Percentiles rank a stretch among this genome's conserved stretches.
Evolutionary conservation across 2,888 invertebrate genomes (phyloP).

Genomic region (Apamea sordens): DNA sequence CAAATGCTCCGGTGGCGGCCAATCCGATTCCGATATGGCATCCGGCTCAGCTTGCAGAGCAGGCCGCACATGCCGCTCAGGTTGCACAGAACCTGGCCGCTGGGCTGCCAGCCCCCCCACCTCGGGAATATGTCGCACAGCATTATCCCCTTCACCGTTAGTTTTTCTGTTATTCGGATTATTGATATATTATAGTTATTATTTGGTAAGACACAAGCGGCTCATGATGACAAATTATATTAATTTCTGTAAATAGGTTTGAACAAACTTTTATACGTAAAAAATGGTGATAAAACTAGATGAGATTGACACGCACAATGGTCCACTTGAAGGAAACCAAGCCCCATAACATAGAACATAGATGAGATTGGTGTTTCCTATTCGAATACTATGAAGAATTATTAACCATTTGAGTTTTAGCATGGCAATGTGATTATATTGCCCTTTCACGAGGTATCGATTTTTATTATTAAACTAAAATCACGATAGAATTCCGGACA

Average conservation of each 20-base stretch:
- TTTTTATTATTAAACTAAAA: neutral
- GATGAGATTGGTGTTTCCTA: neutral
- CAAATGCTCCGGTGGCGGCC: conserved; percentile 10
- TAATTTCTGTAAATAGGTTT: neutral
- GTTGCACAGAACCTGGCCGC: conserved; percentile 4
- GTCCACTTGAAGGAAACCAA: no score
- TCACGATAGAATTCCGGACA: neutral
- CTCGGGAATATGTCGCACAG: conserved; percentile 3
- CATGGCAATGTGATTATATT: neutral
- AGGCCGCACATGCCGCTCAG: conserved; percentile 14
- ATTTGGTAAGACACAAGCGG: neutral
- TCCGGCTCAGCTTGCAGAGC: conserved; percentile 28
- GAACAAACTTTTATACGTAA: neutral
- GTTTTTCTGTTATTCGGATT: conserved; percentile 4
- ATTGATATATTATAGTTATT: neutral
- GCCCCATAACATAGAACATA: no score
- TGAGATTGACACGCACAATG: neutral
- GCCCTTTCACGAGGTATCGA: neutral
- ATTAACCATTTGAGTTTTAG: neutral
- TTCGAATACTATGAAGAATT: neutral
- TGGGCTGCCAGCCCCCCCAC: conserved; percentile 1
- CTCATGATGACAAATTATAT: neutral
- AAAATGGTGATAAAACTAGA: neutral
- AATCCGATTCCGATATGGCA: conserved; percentile 15
- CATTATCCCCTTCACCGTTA: neutral